Conservation (phyloP, 2,888 invertebrate species). For the Torymus aiolomorphi region DNA sequence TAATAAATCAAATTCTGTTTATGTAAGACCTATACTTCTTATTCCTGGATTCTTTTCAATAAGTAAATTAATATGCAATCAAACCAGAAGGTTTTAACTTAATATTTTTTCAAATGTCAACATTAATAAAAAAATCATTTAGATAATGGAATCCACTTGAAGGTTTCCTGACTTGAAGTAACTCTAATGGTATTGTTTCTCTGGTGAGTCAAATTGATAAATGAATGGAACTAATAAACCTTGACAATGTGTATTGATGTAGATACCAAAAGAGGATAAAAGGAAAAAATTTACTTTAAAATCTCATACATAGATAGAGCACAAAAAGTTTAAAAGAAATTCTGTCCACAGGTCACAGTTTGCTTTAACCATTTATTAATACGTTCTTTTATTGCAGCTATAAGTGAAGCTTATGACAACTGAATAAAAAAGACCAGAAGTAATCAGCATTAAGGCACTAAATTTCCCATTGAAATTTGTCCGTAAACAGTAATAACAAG, state of each 20-base stretch:
- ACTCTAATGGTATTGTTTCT: background rate
- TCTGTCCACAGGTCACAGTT: no score
- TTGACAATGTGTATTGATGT: constrained; percentile 7
- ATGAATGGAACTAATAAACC: constrained; percentile 35
- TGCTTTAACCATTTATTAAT: no score
- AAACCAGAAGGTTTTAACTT: constrained; percentile 1
- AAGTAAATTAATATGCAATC: background rate
- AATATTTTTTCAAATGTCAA: background rate
- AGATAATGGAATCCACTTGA: background rate
- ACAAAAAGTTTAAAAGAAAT: no score
- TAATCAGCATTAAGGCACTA: background rate
- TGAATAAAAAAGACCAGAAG: constrained; percentile 8
- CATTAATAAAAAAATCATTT: constrained; percentile 5
- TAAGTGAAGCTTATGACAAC: background rate
- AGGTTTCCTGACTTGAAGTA: constrained; percentile 7
- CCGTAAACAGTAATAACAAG: no score
- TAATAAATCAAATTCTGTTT: no score
- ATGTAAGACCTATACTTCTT: no score
- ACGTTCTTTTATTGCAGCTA: no score
- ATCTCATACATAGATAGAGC: no score
- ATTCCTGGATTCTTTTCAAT: no score
- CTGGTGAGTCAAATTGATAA: constrained; percentile 44
- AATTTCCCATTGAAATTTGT: no score
- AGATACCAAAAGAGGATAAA: constrained; percentile 31
- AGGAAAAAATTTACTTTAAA: constrained; percentile 2